Evolutionary conservation across 2,113 vertebrate genomes (phyloP).

Genomic region (Nothoprocta pentlandii): DNA sequence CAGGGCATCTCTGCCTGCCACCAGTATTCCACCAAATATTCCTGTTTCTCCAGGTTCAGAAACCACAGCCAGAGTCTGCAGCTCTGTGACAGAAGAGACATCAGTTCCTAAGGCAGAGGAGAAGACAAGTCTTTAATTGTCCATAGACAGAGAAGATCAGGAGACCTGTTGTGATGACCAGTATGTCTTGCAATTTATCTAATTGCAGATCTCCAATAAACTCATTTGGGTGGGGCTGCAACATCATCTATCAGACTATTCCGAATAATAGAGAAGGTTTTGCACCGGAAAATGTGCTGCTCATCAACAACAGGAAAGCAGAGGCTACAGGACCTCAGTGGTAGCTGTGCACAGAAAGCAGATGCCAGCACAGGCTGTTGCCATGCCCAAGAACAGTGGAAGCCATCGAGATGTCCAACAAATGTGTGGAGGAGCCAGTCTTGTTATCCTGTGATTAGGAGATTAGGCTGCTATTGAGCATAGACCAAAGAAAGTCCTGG

Average conservation of each 20-base stretch:
- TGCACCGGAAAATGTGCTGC: not conserved
- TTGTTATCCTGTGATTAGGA: not conserved
- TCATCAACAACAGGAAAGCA: not conserved
- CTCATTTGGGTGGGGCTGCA: not conserved
- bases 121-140: not conserved
- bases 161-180: not conserved
- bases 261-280: not conserved
- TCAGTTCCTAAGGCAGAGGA: not conserved
- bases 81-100: not conserved
- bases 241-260: not conserved
- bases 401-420: not conserved
- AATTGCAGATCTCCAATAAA: not conserved
- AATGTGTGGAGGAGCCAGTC: not conserved
- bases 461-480: not conserved
- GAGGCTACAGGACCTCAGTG: not conserved
- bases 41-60: not conserved
- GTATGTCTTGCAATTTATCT: not conserved
- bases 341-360: not conserved
- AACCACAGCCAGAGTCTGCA: not conserved
- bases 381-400: slow-evolving; percentile 2
- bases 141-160: not conserved
- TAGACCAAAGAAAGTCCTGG: slow-evolving; percentile 46
- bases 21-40: not conserved
- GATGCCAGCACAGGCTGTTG: not conserved
- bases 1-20: not conserved